Conservation (phyloP, 2,113 vertebrate genomes). For the Herpetotheres cachinnans region DNA sequence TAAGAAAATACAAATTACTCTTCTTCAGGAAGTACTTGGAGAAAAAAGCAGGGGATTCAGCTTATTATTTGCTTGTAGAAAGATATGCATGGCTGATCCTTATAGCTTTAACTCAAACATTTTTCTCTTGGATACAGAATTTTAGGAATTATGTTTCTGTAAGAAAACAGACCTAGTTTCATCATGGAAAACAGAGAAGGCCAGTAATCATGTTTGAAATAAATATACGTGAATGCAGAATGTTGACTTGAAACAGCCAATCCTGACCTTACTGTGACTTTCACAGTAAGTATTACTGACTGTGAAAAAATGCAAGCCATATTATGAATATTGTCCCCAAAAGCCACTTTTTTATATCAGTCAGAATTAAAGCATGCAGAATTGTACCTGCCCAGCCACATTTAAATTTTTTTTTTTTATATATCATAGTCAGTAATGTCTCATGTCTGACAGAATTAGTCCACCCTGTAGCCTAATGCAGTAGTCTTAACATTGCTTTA, state of each 20-base stretch:
- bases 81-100: not conserved
- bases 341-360: not conserved
- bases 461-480: not conserved
- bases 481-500: not conserved
- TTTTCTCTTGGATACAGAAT: not conserved
- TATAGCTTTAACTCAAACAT: not conserved
- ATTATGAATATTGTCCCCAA: not conserved
- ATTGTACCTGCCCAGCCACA: not conserved
- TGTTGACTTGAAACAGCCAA: not conserved
- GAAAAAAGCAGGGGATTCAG: not conserved
- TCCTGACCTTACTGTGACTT: not conserved
- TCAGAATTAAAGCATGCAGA: not conserved
- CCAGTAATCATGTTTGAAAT: not conserved
- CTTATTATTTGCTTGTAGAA: not conserved
- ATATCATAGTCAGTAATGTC: not conserved
- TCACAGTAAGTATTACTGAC: not conserved
- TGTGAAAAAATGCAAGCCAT: not conserved
- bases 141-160: not conserved
- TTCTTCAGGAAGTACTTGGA: not conserved
- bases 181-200: not conserved
- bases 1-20: not conserved
- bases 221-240: not conserved
- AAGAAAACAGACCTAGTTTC: not conserved
- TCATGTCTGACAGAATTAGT: not conserved
- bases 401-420: not conserved